Evolutionary conservation across 2,888 invertebrate species (phyloP).

Genomic region (Metalampra italica): DNA sequence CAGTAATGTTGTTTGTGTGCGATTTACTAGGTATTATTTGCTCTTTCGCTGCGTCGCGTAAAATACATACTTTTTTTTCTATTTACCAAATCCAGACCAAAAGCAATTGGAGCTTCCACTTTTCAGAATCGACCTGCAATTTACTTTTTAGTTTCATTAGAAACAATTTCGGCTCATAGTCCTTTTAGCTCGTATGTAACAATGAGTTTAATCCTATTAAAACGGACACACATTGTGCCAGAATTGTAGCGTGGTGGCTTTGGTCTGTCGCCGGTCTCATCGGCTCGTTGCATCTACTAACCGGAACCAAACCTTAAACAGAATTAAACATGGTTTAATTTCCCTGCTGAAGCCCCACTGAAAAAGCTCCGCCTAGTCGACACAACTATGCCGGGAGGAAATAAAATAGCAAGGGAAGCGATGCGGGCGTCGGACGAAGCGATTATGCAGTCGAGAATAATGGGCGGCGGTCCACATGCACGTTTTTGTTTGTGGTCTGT

Average conservation of each 20-base stretch:
- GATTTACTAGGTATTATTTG: no score
- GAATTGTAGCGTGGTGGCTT: slow-evolving; percentile 71
- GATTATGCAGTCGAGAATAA: slow-evolving; percentile 79
- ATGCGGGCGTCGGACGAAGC: slow-evolving; percentile 78
- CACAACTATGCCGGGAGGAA: slow-evolving; percentile 72
- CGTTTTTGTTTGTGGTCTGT: slow-evolving; percentile 79
- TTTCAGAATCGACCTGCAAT: slow-evolving; percentile 28
- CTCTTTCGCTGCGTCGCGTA: no score
- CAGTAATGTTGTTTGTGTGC: no score
- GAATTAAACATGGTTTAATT: slow-evolving; percentile 77
- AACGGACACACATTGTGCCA: slow-evolving; percentile 72
- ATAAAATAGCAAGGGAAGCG: slow-evolving; percentile 77
- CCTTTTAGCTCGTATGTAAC: slow-evolving; percentile 67
- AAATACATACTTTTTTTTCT: no score
- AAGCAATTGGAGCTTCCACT: slow-evolving; percentile 9
- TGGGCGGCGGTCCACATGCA: slow-evolving; percentile 77
- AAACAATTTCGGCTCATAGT: slow-evolving; percentile 62
- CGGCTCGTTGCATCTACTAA: slow-evolving; percentile 54
- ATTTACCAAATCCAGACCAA: background rate
- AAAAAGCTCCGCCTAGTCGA: slow-evolving; percentile 71
- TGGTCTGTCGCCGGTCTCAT: slow-evolving; percentile 71
- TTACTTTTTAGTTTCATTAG: slow-evolving; percentile 46
- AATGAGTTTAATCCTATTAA: slow-evolving; percentile 76
- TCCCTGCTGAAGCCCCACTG: slow-evolving; percentile 52
- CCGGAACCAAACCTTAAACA: slow-evolving; percentile 74